Conservation (phyloP, 1,140 invertebrate species). For the Cecropterus lyciades region DNA sequence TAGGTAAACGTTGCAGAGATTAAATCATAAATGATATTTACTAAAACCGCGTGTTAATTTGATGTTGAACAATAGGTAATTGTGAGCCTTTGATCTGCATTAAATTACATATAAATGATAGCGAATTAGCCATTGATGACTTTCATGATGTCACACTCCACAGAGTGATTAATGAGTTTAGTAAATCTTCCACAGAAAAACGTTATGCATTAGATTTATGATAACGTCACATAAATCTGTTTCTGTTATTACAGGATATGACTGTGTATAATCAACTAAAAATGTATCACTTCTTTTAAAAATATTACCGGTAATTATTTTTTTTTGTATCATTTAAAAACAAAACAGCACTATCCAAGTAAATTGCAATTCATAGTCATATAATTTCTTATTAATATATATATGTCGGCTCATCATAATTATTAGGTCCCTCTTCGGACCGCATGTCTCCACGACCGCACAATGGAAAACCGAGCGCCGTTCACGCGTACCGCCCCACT, state of each 20-base stretch:
- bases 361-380: too few species aligned
- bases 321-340: too few species aligned
- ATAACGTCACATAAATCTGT: not conserved
- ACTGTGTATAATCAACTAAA: too few species aligned
- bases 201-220: not conserved
- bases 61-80: slow-evolving; percentile 8
- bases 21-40: not conserved
- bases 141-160: slow-evolving; percentile 29
- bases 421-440: too few species aligned
- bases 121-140: slow-evolving; percentile 36
- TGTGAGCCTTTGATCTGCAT: slow-evolving; percentile 31
- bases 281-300: too few species aligned
- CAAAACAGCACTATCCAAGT: too few species aligned
- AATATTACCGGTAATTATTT: too few species aligned
- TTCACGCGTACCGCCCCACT: too few species aligned
- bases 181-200: not conserved
- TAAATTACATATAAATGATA: slow-evolving; percentile 49
- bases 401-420: too few species aligned
- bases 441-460: too few species aligned
- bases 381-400: too few species aligned
- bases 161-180: slow-evolving; percentile 38
- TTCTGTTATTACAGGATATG: not conserved
- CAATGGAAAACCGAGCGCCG: too few species aligned
- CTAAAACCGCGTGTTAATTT: slow-evolving; percentile 9
- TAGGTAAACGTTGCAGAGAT: not conserved